Evolutionary conservation across 2,888 invertebrate species (phyloP).

Genomic region (Agonum fuliginosum): DNA sequence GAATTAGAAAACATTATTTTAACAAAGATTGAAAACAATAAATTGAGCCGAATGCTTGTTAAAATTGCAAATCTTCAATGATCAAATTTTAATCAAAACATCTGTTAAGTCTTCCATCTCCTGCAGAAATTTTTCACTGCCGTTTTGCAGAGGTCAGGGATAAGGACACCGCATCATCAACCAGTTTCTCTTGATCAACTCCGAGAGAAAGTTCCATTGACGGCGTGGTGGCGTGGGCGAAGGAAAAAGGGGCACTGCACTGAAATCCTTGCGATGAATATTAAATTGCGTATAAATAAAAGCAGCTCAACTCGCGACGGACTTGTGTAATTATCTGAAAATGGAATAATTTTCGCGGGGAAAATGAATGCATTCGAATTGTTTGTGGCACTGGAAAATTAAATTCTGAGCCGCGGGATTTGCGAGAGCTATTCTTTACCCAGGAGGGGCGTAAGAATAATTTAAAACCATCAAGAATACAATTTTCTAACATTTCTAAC

Average conservation of each 20-base stretch:
- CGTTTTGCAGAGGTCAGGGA: slow-evolving; percentile 10
- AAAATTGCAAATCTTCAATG: too few species aligned
- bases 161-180: neutral
- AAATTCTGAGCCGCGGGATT: slow-evolving; percentile 48
- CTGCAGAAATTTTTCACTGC: neutral
- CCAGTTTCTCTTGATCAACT: neutral
- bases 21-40: too few species aligned
- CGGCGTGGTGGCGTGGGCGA: neutral
- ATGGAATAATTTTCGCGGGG: slow-evolving; percentile 49
- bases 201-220: slow-evolving; percentile 23
- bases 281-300: slow-evolving; percentile 47
- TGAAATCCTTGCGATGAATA: slow-evolving; percentile 39
- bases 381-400: slow-evolving; percentile 55
- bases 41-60: too few species aligned
- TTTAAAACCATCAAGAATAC: too few species aligned
- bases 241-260: neutral
- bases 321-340: slow-evolving; percentile 49
- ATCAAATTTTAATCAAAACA: too few species aligned
- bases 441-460: neutral
- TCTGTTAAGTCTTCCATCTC: neutral
- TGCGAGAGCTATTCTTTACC: slow-evolving; percentile 9
- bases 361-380: slow-evolving; percentile 48
- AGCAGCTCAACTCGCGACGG: slow-evolving; percentile 12
- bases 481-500: too few species aligned
- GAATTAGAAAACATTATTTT: too few species aligned